Base-by-base conservation (phyloP, 2,797 vertebrate species). In the Tenualosa ilisha region DNA sequence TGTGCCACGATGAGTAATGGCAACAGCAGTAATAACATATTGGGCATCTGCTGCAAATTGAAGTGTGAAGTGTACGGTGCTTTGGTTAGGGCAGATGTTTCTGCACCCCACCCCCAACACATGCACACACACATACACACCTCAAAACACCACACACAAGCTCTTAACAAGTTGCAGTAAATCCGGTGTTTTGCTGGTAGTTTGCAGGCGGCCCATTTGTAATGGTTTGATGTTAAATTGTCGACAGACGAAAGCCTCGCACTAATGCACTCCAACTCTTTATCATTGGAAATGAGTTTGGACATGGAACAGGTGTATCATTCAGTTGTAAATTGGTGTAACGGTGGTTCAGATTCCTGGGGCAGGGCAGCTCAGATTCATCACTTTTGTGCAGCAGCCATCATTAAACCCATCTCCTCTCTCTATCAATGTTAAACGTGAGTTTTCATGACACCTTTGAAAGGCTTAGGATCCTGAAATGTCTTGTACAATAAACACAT, bases 1-100 rank as follows among this genome's bases (percentile, higher is more conserved):
- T 88, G 91, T 96, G 96, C 95, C 94, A 95, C 90, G 91, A 95
- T 97, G 96, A 98, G 96, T 97, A 97, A 98, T 97, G 96, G 93
- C 93, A 92, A 93, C 94, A 92, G 92, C 92, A 92, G 89, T 92
- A 92, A 93, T 92, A 93, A 94, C 93, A 91, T 94, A 90, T 95
- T 95, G 94, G 94, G 96, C 97, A 98, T 97, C 97, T 98, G 97
- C 93, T 97, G 90, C 83, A 88, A 86, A 93, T 92, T 94, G 93
- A 91, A 92, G 87, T 91, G 59, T 89, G 63, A 93, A 94, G 90
- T 92, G 85, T 90, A 89, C 89, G 84, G 91, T 93, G 91, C 89
- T 93, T 91, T 72, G 65, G 65, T 83, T 86, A 24, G 83, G 92
- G 94, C 96, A 96, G 96, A 96, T 96, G 95, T 95, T 95, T 89